Evolutionary conservation across 1,140 invertebrate genomes (phyloP).

Genomic region (Temnothorax longispinosus): DNA sequence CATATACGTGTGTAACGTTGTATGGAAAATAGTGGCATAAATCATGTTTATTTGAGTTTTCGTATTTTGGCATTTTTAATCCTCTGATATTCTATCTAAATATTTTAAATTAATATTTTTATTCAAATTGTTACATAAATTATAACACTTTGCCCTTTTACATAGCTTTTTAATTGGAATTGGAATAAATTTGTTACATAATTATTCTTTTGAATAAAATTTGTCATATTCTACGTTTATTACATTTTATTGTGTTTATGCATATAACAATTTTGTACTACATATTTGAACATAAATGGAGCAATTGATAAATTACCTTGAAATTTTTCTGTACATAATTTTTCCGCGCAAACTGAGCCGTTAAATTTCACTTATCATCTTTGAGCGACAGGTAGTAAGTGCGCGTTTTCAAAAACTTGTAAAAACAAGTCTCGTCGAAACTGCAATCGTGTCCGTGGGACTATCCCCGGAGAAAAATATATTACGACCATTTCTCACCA

Average conservation of each 20-base stretch:
- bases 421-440: constrained; percentile 41
- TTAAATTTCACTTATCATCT: constrained; percentile 40
- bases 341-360: background rate
- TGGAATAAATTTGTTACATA: background rate
- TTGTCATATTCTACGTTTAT: constrained; percentile 3
- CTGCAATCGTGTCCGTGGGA: background rate
- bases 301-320: constrained; percentile 10
- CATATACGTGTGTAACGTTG: background rate
- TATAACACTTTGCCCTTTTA: background rate
- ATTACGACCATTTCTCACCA: constrained; percentile 55
- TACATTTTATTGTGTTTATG: background rate
- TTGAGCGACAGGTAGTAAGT: constrained; percentile 25
- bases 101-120: background rate
- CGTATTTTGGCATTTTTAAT: background rate
- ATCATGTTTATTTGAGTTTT: constrained; percentile 1
- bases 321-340: constrained; percentile 17
- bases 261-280: background rate
- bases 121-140: background rate
- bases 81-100: background rate
- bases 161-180: background rate
- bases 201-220: constrained; percentile 14
- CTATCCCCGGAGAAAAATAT: constrained; percentile 37
- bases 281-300: background rate
- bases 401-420: constrained; percentile 34
- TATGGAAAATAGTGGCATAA: background rate